These are phyloP conservation scores for Sinella curviseta DNA, from an alignment of 1,140 invertebrate genomes.

Conservation along the genomic window DNA sequence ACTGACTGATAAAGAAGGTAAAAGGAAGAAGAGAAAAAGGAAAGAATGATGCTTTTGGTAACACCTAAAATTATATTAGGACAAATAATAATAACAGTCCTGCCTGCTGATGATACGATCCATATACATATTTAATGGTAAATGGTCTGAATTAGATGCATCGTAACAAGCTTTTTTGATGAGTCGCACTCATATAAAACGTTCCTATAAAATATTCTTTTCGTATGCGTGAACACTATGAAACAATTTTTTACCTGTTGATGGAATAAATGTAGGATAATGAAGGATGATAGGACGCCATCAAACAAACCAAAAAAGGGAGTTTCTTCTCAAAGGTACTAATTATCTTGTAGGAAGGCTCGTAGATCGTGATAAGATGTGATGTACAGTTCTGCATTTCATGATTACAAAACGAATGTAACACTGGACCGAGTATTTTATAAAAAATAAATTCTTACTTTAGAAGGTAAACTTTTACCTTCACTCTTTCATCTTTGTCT, in stretches of 20 bases:
- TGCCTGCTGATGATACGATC: not conserved
- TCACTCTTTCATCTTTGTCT: too few species aligned
- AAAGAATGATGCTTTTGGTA: slow-evolving; percentile 6
- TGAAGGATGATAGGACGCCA: slow-evolving; percentile 22
- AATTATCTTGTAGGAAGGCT: slow-evolving; percentile 41
- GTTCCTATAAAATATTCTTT: not conserved
- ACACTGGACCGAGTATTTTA: too few species aligned
- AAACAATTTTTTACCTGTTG: not conserved
- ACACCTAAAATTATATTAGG: slow-evolving; percentile 2
- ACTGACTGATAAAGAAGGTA: not conserved
- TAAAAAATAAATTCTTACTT: too few species aligned
- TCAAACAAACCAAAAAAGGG: slow-evolving; percentile 13
- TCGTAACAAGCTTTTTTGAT: not conserved
- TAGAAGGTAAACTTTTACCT: too few species aligned
- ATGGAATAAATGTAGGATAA: slow-evolving; percentile 22
- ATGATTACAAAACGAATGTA: too few species aligned
- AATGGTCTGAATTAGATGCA: slow-evolving; percentile 19
- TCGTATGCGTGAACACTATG: not conserved
- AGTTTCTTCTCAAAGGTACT: slow-evolving; percentile 29
- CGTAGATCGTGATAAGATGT: slow-evolving; percentile 21
- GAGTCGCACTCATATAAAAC: not conserved
- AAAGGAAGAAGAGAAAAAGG: not conserved
- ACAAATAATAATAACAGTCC: not conserved
- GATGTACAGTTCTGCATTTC: too few species aligned
- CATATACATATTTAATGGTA: slow-evolving; percentile 5